Evolutionary conservation across 1,140 invertebrate genomes (phyloP).

Genomic region (Meloidogyne chitwoodi): DNA sequence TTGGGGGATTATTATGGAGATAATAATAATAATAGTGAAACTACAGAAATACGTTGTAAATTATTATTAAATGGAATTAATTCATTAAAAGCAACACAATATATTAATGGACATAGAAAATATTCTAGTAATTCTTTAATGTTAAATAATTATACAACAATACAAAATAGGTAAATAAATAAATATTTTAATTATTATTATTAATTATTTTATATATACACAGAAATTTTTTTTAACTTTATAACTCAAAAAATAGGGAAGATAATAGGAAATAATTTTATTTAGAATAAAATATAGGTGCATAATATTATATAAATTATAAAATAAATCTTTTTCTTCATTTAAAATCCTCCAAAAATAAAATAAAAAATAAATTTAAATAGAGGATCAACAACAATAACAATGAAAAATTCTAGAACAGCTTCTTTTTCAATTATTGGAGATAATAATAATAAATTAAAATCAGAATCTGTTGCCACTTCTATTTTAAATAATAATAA

Average conservation of each 20-base stretch:
- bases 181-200: too few species aligned
- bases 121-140: not conserved
- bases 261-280: too few species aligned
- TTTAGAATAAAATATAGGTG: too few species aligned
- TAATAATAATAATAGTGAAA: not conserved
- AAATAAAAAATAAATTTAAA: not conserved
- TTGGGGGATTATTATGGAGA: not conserved
- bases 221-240: too few species aligned
- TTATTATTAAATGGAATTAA: not conserved
- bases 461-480: not conserved
- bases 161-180: too few species aligned
- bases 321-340: too few species aligned
- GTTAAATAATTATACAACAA: too few species aligned
- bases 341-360: too few species aligned
- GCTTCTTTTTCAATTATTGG: constrained; percentile 6
- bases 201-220: too few species aligned
- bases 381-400: not conserved
- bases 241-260: too few species aligned
- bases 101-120: not conserved
- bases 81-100: not conserved
- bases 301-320: too few species aligned
- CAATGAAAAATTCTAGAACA: constrained; percentile 11
- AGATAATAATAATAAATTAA: not conserved
- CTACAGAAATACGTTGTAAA: not conserved
- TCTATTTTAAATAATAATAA: not conserved